Evolutionary conservation across 2,888 invertebrate genomes (phyloP).

Genomic region (Alcis repandata): DNA sequence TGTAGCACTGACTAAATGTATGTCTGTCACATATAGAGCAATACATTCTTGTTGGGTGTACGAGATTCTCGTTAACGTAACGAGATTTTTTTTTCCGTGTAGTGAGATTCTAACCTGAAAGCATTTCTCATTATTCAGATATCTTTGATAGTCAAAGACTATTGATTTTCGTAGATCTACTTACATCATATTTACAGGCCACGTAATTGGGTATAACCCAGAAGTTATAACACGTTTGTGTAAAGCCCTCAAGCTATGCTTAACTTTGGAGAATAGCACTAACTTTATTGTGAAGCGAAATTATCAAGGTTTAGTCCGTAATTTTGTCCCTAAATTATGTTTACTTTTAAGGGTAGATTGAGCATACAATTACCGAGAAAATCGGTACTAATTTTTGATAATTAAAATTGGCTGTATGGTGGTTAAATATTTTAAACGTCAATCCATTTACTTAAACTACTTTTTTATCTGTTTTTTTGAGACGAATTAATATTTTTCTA

Average conservation of each 20-base stretch:
- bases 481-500: too few relatives aligned
- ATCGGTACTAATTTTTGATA: background rate
- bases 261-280: conserved; percentile 27
- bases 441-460: background rate
- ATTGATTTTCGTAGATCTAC: background rate
- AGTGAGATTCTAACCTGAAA: too few relatives aligned
- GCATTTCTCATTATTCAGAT: too few relatives aligned
- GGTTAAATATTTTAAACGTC: background rate
- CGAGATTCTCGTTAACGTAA: too few relatives aligned
- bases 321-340: conserved; percentile 37
- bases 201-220: background rate
- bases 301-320: conserved; percentile 34
- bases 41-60: too few relatives aligned
- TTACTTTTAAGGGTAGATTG: conserved; percentile 26
- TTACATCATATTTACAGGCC: background rate
- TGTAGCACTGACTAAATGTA: too few relatives aligned
- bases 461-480: background rate
- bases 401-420: background rate
- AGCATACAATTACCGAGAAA: background rate
- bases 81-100: too few relatives aligned
- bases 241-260: background rate
- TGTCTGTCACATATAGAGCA: too few relatives aligned
- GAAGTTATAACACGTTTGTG: conserved; percentile 8
- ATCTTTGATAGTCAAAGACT: too few relatives aligned
- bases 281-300: conserved; percentile 41